These are phyloP conservation scores for Patiria miniata DNA, from an alignment of 35 echinoderm and acorn worm species.

Conservation along the genomic window DNA sequence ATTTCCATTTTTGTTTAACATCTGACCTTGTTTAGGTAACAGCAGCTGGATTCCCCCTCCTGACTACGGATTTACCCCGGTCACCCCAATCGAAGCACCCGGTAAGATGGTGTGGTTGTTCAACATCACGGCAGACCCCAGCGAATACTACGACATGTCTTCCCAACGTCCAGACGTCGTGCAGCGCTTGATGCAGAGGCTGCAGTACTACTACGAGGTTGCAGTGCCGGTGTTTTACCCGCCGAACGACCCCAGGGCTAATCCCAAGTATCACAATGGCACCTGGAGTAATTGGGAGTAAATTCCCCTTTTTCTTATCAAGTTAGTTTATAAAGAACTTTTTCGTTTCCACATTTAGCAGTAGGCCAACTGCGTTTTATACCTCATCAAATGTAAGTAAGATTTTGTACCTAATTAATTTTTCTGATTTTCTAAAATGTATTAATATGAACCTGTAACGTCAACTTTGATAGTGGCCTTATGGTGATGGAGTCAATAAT, in stretches of 20 bases:
- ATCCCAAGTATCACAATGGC: constrained; percentile 33
- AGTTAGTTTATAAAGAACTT: no score
- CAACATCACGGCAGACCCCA: constrained; percentile 82
- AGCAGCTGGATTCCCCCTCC: no score
- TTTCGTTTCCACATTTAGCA: no score
- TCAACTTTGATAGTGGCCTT: no score
- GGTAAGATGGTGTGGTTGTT: constrained; percentile 72
- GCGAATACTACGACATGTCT: constrained; percentile 68
- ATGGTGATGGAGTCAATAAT: no score
- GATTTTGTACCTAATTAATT: no score
- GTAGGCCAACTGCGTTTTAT: no score
- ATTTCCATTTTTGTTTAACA: no score
- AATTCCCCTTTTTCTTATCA: not conserved
- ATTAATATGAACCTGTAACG: no score
- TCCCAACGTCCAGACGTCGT: constrained; percentile 52
- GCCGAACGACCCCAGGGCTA: not conserved
- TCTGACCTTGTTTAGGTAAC: no score
- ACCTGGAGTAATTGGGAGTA: constrained; percentile 53
- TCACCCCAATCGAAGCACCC: constrained; percentile 19
- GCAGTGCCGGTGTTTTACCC: constrained; percentile 35
- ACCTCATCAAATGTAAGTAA: no score
- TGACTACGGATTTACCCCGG: constrained; percentile 28
- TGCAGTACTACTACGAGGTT: not conserved
- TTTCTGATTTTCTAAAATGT: no score
- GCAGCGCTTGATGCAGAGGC: not conserved